Conservation (phyloP, 2,888 invertebrate genomes). For the Megaustenia siamemsis region DNA sequence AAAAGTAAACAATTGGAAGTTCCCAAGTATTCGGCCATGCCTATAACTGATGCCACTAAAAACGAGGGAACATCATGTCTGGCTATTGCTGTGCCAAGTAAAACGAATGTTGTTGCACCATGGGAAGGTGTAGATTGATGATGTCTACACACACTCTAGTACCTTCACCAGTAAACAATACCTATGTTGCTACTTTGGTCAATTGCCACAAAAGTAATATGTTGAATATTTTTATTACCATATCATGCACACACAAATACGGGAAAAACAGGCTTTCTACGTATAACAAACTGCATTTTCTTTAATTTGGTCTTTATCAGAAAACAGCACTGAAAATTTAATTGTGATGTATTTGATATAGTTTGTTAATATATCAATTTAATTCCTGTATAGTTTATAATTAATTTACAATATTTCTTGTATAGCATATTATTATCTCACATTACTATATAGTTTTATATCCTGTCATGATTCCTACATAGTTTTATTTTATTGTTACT, state of each 20-base stretch:
- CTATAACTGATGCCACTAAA: slow-evolving; percentile 51
- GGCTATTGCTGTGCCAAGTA: slow-evolving; percentile 65
- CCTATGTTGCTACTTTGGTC: slow-evolving; percentile 11
- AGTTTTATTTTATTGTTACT: slow-evolving; percentile 16
- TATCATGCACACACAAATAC: not conserved
- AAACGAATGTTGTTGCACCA: slow-evolving; percentile 68
- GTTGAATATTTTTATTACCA: slow-evolving; percentile 15
- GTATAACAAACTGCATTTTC: not conserved
- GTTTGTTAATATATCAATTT: slow-evolving; percentile 11
- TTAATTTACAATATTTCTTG: not conserved
- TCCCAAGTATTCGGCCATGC: slow-evolving; percentile 61
- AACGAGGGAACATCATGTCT: slow-evolving; percentile 60
- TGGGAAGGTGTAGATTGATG: slow-evolving; percentile 62
- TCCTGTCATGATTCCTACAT: not conserved
- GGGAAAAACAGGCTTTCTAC: not conserved
- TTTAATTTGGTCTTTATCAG: not conserved
- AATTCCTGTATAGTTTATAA: slow-evolving; percentile 32
- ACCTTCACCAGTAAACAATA: not conserved
- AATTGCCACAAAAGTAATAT: not conserved
- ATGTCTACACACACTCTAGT: not conserved
- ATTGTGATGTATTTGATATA: slow-evolving; percentile 14
- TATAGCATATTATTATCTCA: not conserved
- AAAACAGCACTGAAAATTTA: not conserved
- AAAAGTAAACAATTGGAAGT: slow-evolving; percentile 73
- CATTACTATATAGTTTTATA: not conserved